Evolutionary conservation across 2,797 vertebrate genomes (phyloP), one percentile per base, ranked within the genome.

Genomic region (Carapus acus): DNA sequence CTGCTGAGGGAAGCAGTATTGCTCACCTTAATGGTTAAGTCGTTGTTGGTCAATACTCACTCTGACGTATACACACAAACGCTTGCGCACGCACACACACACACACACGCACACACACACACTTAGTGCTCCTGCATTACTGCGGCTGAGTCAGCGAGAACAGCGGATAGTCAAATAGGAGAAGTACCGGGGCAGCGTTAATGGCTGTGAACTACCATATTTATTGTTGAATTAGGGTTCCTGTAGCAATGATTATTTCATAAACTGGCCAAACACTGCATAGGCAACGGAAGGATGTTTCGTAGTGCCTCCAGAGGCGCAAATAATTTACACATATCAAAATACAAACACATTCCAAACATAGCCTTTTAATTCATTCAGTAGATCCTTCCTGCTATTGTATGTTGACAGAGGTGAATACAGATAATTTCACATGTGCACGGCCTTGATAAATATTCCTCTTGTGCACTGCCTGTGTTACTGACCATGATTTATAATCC

Each of bases 1-100:
- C 59, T 77, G 73, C 76, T 80, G 76, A 71, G 62, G 41, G 69
- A 36, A 48, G 75, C 72, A 69, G 45, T 43, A 51, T 34, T 55
- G 43, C 49, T 70, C 38, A 49, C 47, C 46, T 71, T 74, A 74
- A 84, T 78, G 70, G 69, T 67, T 36, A 50, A 65, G 66, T 52
- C 73, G 43, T 53, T 58, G 54, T 58, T 74, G 63, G 65, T 78
- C 73, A 71, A 73, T 72, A 65, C 54, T 49, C 54, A 52, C 53
- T 48, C 42, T 55, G 17, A 12, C 55, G 33, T 55, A 37, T 46
- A 51, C 55, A 56, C 43, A 45, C 62, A 52, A n/a, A n/a, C n/a
- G n/a, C n/a, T n/a, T n/a, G n/a, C n/a, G n/a, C n/a, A n/a, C n/a
- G n/a, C n/a, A n/a, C n/a, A n/a, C n/a, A n/a, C n/a, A n/a, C n/a